Conservation (phyloP, 2,888 invertebrate species). For the Creontiades dilutus region DNA sequence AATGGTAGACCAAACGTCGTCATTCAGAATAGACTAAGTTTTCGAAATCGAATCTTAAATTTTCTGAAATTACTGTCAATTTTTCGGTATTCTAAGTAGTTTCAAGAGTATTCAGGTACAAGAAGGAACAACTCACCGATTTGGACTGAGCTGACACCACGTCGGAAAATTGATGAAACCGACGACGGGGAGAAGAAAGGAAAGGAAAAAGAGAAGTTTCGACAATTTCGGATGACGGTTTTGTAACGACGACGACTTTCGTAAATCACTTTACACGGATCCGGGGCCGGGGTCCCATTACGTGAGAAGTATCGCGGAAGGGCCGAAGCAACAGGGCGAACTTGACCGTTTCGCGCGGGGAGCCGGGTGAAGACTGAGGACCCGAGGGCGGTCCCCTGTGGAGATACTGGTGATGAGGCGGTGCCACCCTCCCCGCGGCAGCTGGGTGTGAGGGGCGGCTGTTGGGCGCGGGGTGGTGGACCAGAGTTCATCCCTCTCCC, state of each 20-base stretch:
- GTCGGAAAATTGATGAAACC: neutral
- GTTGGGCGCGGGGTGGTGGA: neutral
- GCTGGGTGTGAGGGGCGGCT: neutral
- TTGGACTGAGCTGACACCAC: neutral
- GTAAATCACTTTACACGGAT: neutral
- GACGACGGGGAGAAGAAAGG: neutral
- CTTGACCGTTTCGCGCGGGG: neutral
- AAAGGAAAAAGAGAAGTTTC: neutral
- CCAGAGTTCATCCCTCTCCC: neutral
- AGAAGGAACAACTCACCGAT: neutral
- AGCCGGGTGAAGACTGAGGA: slow-evolving; percentile 10
- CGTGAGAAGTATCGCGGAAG: neutral
- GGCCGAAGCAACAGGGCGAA: neutral
- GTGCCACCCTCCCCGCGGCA: neutral
- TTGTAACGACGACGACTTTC: neutral
- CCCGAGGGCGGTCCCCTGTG: slow-evolving; percentile 20
- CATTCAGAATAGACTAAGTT: too few species aligned
- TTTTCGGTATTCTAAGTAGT: too few species aligned
- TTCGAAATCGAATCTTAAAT: too few species aligned
- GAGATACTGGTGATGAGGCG: neutral
- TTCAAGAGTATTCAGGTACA: neutral
- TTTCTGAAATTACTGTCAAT: too few species aligned
- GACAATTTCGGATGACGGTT: neutral
- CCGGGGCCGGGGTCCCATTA: slow-evolving; percentile 1
- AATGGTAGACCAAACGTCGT: too few species aligned